Base-by-base conservation (phyloP, 2,797 vertebrate genomes). In the Gastrophryne carolinensis region DNA sequence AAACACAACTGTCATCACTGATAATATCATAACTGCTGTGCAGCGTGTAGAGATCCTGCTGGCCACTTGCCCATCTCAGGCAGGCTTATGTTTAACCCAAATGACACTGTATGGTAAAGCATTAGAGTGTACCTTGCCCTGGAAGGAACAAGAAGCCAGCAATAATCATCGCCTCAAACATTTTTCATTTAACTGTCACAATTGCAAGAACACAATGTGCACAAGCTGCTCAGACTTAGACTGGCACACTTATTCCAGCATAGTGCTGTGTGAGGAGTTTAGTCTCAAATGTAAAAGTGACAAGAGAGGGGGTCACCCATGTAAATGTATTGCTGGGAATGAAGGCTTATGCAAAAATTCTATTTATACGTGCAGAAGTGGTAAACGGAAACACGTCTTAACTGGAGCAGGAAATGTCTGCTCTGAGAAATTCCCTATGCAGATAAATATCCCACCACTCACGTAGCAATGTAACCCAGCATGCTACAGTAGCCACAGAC, bases 81-180 rank as follows among this genome's bases (percentile, higher is more conserved):
- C 49, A 71, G 57, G 39, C 68, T 71, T 24, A 71, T 71, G 66
- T 47, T 71, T 71, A 58, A 58, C 53, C 27, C n/a, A 37, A 15
- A 69, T 39, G 23, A 21, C 34, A 56, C 37, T 62, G 37, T 44
- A 62, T 44, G 54, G 53, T 71, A 34, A 71, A 23, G 9, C 24
- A 71, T 71, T 60, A 47, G 13, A 49, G 1, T 58, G 68, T 17
- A 71, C 54, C 39, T 71, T 71, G 68, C 26, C 24, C 68, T 58
- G 58, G 58, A 60, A 71, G 21, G 10, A 24, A 27, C 39, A 41
- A 30, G 15, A 44, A 58, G 4, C 52, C 26, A 56, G 23, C 26
- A 13, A n/a, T 13, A 5, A n/a, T 1, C 27, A 19, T 47, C 17
- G 17, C 21, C 44, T 8, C 4, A 47, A 47, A 47, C 10, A 9